Evolutionary conservation across 1,140 invertebrate genomes (phyloP), one percentile per base, ranked within the genome.

Genomic region (Drosophila ambigua): DNA sequence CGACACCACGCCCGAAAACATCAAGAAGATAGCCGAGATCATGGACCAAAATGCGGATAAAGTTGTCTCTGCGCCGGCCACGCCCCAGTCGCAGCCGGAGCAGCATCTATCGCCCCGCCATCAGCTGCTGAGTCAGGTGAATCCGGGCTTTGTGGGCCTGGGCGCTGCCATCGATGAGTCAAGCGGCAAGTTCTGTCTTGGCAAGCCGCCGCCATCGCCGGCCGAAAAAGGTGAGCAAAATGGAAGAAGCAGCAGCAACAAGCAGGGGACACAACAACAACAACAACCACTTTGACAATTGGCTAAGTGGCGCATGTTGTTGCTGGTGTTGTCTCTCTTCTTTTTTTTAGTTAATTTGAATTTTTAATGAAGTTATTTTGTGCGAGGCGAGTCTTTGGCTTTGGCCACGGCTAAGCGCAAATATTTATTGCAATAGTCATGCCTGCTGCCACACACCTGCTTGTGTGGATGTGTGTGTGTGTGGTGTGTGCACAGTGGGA

Each of bases 11-110:
- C 90, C 90, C 50, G 90, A 91, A 35, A 91, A 91, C 59, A 66
- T 91, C 35, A 91, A 91, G 75, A 91, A 91, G 71, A 91, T 91
- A 46, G 77, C 81, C 58, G 90, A 91, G 74, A 87, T 91, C 51
- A 91, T 91, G 62, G 63, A 68, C 26, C 31, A 35, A 9, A 69
- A 77, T 53, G 67, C 63, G 11, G 79, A 67, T 57, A 68, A 55
- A n/a, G 54, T 35, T 4, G 59, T 9, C 3, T 52, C 61, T 8
- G 52, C 59, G 5, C 23, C 49, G 9, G 59, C 58, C 20, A 50
- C 28, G 11, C 54, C 75, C n/a, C 31, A 11, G 4, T 4, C 31
- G 31, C 31, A 35, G 31, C 0, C 52, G 67, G 4, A 23, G 51
- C 2, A 23, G 55, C 2, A 23, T 52, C 11, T 11, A 35, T 57